Evolutionary conservation across 1,140 invertebrate genomes (phyloP), one percentile per base, ranked within the genome.

Genomic region (Drosophila sechellia): DNA sequence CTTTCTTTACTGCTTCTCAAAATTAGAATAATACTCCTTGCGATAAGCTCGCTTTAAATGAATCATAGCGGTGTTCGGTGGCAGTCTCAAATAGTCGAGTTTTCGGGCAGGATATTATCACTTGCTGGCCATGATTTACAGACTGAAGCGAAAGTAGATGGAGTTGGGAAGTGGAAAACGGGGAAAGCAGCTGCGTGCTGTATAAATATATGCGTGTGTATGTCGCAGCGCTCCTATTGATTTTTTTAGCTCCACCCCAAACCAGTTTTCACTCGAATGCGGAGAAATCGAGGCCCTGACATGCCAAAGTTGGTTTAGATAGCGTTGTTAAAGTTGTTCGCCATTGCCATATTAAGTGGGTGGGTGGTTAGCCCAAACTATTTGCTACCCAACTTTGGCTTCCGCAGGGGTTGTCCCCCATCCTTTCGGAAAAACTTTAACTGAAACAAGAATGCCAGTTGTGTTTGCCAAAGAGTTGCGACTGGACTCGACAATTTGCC

Each of bases 301-400:
- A 72, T 87, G 83, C 69, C 83, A 87, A 75, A 81, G 53, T 71
- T 79, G 59, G 79, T 59, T 77, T 81, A 76, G 79, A 81, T 80
- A 77, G 66, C 65, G 64, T 65, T 61, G 65, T 57, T 76, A 74
- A 61, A 69, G 63, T 72, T 64, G 40, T 50, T 64, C 43, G 63
- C 61, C 78, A 66, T 57, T 39, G 54, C 57, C 80, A 76, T 79
- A 59, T 75, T 59, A 76, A 77, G 46, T 39, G 31, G 46, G 40
- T 5, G 37, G 42, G 37, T 40, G 39, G 43, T 31, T 40, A 37
- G 68, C 50, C 48, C 45, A 58, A 85, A 72, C 75, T 81, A 72
- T 81, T 79, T 63, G 37, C 37, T 39, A 74, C 34, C 37, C 12
- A 39, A 39, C 37, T 13, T 39, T 12, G 12, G 46, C 57, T 72